Evolutionary conservation across 1,140 invertebrate genomes (phyloP).

Genomic region (Ladona fulva): DNA sequence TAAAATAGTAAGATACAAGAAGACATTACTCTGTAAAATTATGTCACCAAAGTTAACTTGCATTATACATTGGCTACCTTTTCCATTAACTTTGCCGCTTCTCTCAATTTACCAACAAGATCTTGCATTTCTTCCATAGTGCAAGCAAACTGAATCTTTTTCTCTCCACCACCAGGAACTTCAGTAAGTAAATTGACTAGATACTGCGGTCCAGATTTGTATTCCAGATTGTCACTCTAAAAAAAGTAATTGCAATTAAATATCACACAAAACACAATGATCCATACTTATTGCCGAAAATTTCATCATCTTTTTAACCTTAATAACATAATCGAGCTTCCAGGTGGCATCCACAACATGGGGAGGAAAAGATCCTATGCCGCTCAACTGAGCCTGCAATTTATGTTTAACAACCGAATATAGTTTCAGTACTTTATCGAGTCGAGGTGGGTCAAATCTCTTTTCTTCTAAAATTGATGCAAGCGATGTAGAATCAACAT

Average conservation of each 20-base stretch:
- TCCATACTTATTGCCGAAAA: neutral
- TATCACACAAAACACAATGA: slow-evolving; percentile 14
- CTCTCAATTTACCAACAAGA: slow-evolving; percentile 54
- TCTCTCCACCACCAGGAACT: slow-evolving; percentile 35
- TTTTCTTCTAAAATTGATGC: slow-evolving; percentile 29
- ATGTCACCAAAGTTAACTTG: slow-evolving; percentile 28
- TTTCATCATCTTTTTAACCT: slow-evolving; percentile 32
- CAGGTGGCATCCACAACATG: slow-evolving; percentile 55
- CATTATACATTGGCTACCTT: slow-evolving; percentile 34
- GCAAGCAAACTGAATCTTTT: slow-evolving; percentile 48
- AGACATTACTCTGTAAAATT: no score
- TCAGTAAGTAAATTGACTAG: slow-evolving; percentile 37
- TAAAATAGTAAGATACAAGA: no score
- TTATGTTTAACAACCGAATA: slow-evolving; percentile 33
- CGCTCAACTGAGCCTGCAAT: slow-evolving; percentile 36
- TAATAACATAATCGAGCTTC: slow-evolving; percentile 49
- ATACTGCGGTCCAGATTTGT: slow-evolving; percentile 35
- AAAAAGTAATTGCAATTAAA: slow-evolving; percentile 26
- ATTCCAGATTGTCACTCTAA: slow-evolving; percentile 37
- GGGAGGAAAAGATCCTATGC: slow-evolving; percentile 41
- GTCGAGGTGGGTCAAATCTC: slow-evolving; percentile 28
- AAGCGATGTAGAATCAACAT: slow-evolving; percentile 32
- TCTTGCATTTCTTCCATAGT: slow-evolving; percentile 53
- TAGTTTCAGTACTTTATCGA: slow-evolving; percentile 32
- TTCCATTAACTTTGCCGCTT: slow-evolving; percentile 50